Evolutionary conservation across 2,797 vertebrate species (phyloP).

Genomic region (Eleutherodactylus coqui): DNA sequence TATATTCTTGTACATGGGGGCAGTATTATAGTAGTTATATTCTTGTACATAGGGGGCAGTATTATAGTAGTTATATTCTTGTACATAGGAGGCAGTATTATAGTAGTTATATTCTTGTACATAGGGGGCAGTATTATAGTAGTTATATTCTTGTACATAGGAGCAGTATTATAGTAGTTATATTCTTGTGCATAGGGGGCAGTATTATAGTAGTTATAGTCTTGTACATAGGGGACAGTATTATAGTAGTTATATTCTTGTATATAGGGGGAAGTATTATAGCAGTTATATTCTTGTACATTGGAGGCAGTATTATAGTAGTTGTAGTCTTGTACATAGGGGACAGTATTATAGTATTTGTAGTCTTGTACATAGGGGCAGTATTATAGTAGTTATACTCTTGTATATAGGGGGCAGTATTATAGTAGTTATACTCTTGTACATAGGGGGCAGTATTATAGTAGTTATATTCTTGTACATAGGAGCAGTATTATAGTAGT

Average conservation of each 20-base stretch:
- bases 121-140: too few species aligned
- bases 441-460: neutral
- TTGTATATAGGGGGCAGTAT: neutral
- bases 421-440: constrained; percentile 7
- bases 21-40: too few species aligned
- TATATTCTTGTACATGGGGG: too few species aligned
- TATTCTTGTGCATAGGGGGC: neutral
- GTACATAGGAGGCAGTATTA: too few species aligned
- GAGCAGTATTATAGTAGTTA: too few species aligned
- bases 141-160: too few species aligned
- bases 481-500: neutral
- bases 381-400: neutral
- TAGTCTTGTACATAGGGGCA: neutral
- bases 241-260: constrained; percentile 6
- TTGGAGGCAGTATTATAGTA: neutral
- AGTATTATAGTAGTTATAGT: neutral
- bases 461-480: neutral
- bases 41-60: too few species aligned
- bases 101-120: too few species aligned
- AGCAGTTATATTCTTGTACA: neutral
- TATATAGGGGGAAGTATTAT: neutral
- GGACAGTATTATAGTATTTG: too few species aligned
- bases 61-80: too few species aligned
- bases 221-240: neutral
- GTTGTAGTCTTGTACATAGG: neutral